phyloP scores from a whole-genome alignment of 2,113 vertebrate species.

The Ptilorrhoa leucosticta region DNA sequence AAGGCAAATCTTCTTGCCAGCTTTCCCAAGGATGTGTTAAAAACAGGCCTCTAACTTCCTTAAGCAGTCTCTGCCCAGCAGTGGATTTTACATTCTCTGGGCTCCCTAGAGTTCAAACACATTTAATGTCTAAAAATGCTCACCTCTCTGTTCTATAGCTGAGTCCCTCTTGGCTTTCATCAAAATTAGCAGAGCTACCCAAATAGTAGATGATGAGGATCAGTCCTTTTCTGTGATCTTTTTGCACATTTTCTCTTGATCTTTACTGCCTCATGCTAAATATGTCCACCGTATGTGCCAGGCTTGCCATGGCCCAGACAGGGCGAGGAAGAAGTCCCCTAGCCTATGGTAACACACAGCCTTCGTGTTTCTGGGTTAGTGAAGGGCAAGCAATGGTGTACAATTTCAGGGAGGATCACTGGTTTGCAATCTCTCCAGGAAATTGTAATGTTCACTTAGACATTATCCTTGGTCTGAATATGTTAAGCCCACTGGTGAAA shows the following conservation, averaged over 20 bases:
- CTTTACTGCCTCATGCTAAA: constrained; percentile 1
- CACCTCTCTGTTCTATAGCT: not conserved
- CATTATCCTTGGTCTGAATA: constrained; percentile 67
- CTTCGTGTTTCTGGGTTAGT: not conserved
- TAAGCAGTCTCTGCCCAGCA: not conserved
- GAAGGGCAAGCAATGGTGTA: constrained; percentile 16
- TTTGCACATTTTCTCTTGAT: not conserved
- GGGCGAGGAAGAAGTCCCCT: not conserved
- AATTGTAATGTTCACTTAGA: constrained; percentile 64
- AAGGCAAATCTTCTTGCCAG: not conserved
- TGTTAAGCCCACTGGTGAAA: constrained; percentile 53
- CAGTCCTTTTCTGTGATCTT: not conserved
- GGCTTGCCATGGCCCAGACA: not conserved
- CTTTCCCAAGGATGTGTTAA: not conserved
- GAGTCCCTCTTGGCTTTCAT: not conserved
- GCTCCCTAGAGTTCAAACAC: not conserved
- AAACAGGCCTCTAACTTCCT: not conserved
- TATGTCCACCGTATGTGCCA: not conserved
- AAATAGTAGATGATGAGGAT: not conserved
- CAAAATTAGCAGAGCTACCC: not conserved
- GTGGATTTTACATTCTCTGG: not conserved
- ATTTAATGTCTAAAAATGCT: not conserved
- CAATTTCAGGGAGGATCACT: constrained; percentile 49
- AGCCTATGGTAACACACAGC: not conserved
- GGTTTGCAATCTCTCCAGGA: constrained; percentile 66